Evolutionary conservation across 1,140 invertebrate species (phyloP).

Genomic region (Drosophila arawakana): DNA sequence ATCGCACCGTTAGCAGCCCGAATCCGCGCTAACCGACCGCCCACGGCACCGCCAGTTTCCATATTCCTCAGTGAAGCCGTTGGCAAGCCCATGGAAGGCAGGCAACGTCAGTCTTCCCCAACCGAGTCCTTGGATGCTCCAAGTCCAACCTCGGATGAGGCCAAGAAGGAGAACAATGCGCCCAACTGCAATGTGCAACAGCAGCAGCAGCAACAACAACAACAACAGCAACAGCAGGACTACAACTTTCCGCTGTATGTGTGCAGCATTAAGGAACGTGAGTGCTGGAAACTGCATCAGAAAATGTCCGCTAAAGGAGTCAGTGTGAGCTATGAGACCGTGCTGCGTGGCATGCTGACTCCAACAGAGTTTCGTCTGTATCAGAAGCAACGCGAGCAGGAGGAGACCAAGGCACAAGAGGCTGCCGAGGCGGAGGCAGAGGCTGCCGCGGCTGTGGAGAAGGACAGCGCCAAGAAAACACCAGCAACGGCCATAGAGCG

Average conservation of each 20-base stretch:
- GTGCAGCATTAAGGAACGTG: conserved; percentile 86
- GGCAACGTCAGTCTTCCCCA: conserved; percentile 29
- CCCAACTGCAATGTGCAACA: conserved; percentile 63
- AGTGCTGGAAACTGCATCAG: conserved; percentile 89
- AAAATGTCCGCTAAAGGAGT: conserved; percentile 90
- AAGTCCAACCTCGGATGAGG: conserved; percentile 50
- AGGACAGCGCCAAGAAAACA: conserved; percentile 49
- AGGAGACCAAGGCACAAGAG: conserved; percentile 69
- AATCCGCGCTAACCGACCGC: conserved; percentile 78
- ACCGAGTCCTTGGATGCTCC: not conserved
- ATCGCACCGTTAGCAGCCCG: conserved; percentile 81
- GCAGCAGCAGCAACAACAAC: conserved; percentile 16
- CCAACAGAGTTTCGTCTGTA: conserved; percentile 89
- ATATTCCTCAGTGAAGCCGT: conserved; percentile 69
- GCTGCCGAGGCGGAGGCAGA: conserved; percentile 64
- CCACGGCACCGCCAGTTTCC: conserved; percentile 81
- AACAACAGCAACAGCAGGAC: conserved; percentile 47
- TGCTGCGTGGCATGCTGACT: conserved; percentile 89
- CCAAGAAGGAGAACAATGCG: conserved; percentile 74
- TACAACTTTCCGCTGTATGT: conserved; percentile 77
- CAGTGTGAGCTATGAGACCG: conserved; percentile 89
- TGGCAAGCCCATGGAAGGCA: conserved; percentile 38
- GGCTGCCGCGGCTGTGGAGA: conserved; percentile 50
- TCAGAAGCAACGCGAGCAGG: conserved; percentile 84
- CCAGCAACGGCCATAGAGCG: conserved; percentile 72